These are phyloP conservation scores for Anthonomus grandis DNA, from an alignment of 1,140 invertebrate genomes.

Conservation along the genomic window DNA sequence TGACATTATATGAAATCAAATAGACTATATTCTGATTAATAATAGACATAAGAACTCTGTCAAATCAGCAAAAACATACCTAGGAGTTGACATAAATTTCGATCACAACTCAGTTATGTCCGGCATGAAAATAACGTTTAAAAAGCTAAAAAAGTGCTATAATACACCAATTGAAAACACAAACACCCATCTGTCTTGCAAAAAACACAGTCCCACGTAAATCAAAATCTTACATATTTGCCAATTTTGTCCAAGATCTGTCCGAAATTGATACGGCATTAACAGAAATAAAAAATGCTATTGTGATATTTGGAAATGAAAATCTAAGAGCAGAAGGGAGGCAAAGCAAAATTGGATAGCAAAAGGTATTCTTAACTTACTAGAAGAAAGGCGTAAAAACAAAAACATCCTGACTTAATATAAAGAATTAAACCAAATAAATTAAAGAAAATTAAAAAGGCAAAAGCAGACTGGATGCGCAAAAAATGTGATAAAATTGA, in stretches of 20 bases:
- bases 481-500: background rate
- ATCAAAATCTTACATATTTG: background rate
- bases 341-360: background rate
- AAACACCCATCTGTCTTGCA: background rate
- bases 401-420: background rate
- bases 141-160: no score
- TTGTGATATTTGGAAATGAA: background rate
- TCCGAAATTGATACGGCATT: background rate
- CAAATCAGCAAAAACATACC: slow-evolving; percentile 3
- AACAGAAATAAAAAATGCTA: no score
- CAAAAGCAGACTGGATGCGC: background rate
- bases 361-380: no score
- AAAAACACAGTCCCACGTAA: background rate
- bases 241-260: background rate
- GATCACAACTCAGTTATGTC: background rate
- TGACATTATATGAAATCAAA: background rate
- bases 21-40: background rate
- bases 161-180: background rate
- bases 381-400: background rate
- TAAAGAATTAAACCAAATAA: background rate
- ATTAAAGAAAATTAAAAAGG: no score
- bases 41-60: background rate
- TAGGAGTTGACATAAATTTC: background rate
- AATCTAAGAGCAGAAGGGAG: no score
- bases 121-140: no score